Base-by-base conservation (phyloP, 2,113 vertebrate genomes). In the Taxidea taxus region DNA sequence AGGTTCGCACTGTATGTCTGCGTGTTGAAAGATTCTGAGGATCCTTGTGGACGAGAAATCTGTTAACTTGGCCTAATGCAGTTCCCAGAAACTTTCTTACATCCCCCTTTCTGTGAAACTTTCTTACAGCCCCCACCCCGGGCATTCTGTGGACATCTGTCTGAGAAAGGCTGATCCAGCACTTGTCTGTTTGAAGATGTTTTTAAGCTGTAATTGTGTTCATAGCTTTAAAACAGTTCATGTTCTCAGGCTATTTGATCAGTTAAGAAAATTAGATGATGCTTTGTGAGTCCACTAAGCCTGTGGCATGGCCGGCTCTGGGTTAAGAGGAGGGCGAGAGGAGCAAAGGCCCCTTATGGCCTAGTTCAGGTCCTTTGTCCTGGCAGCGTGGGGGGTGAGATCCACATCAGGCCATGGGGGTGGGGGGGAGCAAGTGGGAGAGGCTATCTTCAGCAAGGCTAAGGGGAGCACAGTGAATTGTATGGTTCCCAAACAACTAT, bases 401-500 rank as follows among this genome's bases (percentile, higher is more conserved):
- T 72, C 4, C 60, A 47, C 0, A 5, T 37, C 21, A 2, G 47
- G 11, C 47, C 34, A 2, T 5, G 1, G 11, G 6, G 31, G 8
- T 39, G 58, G 56, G 25, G 58, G 31, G 14, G n/a, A n/a, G 70
- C 0, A 29, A 7, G 11, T 13, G 16, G 49, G 31, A 51, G 60
- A 11, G 37, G 15, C 42, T 70, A 4, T 54, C 0, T 31, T 39
- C 31, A 34, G 4, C 0, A 15, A 85, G 51, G 42, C 31, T 29
- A 29, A n/a, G 27, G 37, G 42, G n/a, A 34, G 23, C 75, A 1
- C 7, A 51, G 49, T 1, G 66, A 66, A 27, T 58, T 14, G 0
- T 66, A 1, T 14, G 47, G 4, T 87, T 83, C 44, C 44, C 25
- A 16, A 27, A 68, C 1, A 84, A 8, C 77, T 8, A 6, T 64